Percentiles rank a stretch among this genome's conserved stretches.
Evolutionary conservation across 2,797 vertebrate genomes (phyloP).

Genomic region (Neosilurus hyrtlii): DNA sequence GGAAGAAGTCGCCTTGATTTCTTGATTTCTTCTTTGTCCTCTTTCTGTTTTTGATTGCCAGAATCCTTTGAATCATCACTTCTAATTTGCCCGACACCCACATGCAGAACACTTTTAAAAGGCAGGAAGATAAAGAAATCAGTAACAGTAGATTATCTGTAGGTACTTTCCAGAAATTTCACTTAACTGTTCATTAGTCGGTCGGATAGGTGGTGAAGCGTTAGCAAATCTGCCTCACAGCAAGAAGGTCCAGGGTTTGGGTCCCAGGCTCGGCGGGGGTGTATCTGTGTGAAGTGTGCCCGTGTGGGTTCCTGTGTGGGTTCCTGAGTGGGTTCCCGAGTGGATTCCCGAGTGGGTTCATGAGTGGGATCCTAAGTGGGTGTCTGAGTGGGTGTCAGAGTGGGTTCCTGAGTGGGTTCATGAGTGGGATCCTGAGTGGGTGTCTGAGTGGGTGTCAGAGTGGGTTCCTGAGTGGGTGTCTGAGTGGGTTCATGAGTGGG

Average conservation of each 20-base stretch:
- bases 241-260: too few species aligned
- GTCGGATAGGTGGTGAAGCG: too few species aligned
- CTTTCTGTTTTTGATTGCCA: slow-evolving; percentile 33
- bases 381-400: background rate
- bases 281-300: too few species aligned
- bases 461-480: too few species aligned
- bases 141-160: slow-evolving; percentile 37
- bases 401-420: background rate
- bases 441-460: background rate
- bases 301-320: background rate
- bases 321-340: background rate
- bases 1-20: slow-evolving; percentile 42
- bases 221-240: too few species aligned
- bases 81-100: slow-evolving; percentile 40
- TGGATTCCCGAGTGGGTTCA: background rate
- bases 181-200: background rate
- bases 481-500: too few species aligned
- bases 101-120: slow-evolving; percentile 38
- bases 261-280: too few species aligned
- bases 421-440: too few species aligned
- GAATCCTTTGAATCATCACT: slow-evolving; percentile 47
- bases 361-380: background rate
- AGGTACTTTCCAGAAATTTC: slow-evolving; percentile 33
- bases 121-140: slow-evolving; percentile 31
- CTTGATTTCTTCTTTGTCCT: slow-evolving; percentile 38